Conservation (phyloP, 2,113 vertebrate species). For the Oenanthe oenanthe region DNA sequence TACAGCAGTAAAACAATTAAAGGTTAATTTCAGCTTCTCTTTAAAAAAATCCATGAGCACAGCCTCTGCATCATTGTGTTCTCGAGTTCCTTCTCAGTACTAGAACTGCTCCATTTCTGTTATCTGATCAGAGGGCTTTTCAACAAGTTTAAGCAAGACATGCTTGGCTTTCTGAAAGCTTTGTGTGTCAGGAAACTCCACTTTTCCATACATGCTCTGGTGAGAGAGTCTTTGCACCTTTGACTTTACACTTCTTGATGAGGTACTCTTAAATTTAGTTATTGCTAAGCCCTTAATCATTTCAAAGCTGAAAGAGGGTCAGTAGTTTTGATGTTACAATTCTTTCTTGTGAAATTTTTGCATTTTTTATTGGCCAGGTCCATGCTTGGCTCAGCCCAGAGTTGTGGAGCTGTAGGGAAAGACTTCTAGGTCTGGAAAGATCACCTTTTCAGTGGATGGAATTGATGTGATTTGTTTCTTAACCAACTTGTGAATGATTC, state of each 20-base stretch:
- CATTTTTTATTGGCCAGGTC: neutral
- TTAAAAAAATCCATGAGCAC: neutral
- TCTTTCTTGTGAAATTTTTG: neutral
- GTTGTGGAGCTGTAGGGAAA: neutral
- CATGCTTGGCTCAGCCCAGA: neutral
- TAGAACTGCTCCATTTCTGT: neutral
- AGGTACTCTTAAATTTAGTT: neutral
- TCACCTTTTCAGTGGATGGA: neutral
- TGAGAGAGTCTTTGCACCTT: neutral
- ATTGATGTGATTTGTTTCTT: neutral
- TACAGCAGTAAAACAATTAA: neutral
- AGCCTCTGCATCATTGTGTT: neutral
- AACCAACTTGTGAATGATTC: neutral
- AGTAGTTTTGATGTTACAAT: neutral
- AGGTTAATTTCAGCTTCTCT: neutral
- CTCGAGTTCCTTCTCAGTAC: neutral
- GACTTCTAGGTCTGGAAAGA: neutral
- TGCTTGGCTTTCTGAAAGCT: slow-evolving; percentile 33
- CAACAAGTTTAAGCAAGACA: slow-evolving; percentile 41
- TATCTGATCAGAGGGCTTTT: neutral
- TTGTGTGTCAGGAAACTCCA: neutral
- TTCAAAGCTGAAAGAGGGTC: neutral
- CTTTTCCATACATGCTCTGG: neutral
- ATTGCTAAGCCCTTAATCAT: neutral
- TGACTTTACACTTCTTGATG: neutral